These are phyloP conservation scores for Sycophila sp. DNA, from an alignment of 1,140 invertebrate species.

Conservation along the genomic window DNA sequence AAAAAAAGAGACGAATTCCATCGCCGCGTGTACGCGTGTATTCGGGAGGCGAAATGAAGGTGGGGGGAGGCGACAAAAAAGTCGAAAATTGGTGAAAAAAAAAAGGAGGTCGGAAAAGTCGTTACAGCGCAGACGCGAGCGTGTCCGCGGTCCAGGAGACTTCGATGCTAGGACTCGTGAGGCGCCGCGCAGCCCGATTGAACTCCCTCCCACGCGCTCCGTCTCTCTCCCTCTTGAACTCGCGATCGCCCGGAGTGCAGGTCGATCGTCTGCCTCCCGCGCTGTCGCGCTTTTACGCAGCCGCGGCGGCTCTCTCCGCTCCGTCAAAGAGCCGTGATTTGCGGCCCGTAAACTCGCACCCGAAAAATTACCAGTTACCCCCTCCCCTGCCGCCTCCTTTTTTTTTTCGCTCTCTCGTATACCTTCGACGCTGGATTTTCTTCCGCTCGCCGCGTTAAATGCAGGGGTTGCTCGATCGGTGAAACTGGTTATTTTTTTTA, in stretches of 20 bases:
- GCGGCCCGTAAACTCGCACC: conserved; percentile 29
- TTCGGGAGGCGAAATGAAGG: too few species aligned
- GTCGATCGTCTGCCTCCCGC: background rate
- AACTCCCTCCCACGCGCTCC: conserved; percentile 40
- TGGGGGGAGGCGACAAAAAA: too few species aligned
- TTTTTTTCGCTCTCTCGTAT: background rate
- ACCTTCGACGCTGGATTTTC: background rate
- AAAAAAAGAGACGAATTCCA: conserved; percentile 1
- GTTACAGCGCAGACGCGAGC: background rate
- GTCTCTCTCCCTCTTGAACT: conserved; percentile 10
- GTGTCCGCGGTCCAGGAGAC: conserved; percentile 45
- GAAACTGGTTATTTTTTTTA: background rate
- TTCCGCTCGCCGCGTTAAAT: background rate
- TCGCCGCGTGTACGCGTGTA: too few species aligned
- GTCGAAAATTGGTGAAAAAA: background rate
- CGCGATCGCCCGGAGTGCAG: background rate
- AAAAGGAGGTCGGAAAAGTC: conserved; percentile 11
- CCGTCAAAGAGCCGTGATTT: conserved; percentile 32
- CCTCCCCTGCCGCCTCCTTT: background rate
- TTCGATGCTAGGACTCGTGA: conserved; percentile 52
- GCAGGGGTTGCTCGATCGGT: background rate
- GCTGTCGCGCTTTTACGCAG: background rate
- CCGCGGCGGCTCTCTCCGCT: background rate
- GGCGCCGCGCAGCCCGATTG: conserved; percentile 42
- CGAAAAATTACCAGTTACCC: conserved; percentile 26